Percentiles rank a stretch among this genome's conserved stretches.
phyloP scores from a whole-genome alignment of 2,888 invertebrate genomes.

The Nymphalis polychloros region DNA sequence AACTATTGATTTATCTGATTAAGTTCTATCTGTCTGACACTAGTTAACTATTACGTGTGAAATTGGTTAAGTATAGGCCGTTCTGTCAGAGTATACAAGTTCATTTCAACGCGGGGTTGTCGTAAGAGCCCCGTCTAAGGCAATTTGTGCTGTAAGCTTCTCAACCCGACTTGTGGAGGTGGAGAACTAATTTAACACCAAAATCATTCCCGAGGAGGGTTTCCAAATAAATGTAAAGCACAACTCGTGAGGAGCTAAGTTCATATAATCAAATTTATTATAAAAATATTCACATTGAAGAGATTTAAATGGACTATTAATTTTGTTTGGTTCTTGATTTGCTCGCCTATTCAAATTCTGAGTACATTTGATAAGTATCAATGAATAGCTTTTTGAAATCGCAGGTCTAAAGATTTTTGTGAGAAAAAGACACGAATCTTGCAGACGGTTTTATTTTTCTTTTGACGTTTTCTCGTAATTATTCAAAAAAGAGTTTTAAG shows the following conservation, averaged over 20 bases:
- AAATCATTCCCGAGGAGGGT: no score
- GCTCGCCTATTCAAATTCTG: background rate
- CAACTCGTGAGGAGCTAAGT: background rate
- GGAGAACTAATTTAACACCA: no score
- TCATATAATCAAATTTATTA: no score
- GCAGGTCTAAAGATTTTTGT: slow-evolving; percentile 10
- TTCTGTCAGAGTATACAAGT: no score
- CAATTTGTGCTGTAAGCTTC: no score
- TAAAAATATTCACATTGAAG: background rate
- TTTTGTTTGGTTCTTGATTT: background rate
- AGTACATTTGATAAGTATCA: slow-evolving; percentile 17
- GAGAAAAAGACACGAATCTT: background rate
- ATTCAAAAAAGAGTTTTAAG: background rate
- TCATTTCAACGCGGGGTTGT: no score
- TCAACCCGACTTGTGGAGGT: no score
- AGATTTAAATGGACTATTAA: background rate
- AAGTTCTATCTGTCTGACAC: no score
- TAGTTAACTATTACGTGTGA: no score
- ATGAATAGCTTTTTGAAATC: slow-evolving; percentile 23
- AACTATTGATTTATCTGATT: no score
- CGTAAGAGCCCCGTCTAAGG: no score
- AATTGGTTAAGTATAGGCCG: no score
- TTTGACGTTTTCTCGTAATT: slow-evolving; percentile 9
- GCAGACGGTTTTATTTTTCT: slow-evolving; percentile 1
- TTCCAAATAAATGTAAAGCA: background rate